These are phyloP conservation scores for Nezara viridula DNA, from an alignment of 2,888 invertebrate genomes.

Conservation along the genomic window DNA sequence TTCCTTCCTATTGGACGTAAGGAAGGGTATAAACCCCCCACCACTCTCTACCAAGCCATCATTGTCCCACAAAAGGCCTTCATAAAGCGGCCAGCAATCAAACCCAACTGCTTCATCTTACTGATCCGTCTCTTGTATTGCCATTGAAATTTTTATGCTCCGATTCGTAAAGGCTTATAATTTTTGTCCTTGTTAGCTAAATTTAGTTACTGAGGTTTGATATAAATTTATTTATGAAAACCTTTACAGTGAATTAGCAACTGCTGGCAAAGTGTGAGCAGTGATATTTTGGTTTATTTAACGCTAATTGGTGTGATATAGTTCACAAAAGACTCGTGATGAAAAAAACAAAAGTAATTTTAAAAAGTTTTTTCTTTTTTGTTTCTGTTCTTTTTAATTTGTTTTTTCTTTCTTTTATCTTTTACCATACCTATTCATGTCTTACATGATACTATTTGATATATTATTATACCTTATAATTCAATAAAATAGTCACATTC, in stretches of 20 bases:
- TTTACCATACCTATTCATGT: too few species aligned
- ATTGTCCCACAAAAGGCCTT: neutral
- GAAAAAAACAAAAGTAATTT: too few species aligned
- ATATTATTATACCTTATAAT: too few species aligned
- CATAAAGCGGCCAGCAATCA: slow-evolving; percentile 1
- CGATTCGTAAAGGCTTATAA: neutral
- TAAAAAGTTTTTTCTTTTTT: too few species aligned
- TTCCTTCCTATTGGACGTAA: neutral
- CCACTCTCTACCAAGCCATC: neutral
- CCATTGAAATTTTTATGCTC: neutral
- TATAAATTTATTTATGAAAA: neutral
- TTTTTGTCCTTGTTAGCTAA: neutral
- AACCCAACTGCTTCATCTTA: neutral
- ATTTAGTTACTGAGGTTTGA: neutral
- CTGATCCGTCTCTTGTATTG: neutral
- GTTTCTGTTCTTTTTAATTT: too few species aligned
- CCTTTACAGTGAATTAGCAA: too few species aligned
- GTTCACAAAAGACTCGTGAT: too few species aligned
- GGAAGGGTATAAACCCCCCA: neutral
- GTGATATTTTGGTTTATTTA: too few species aligned
- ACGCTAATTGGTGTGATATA: neutral
- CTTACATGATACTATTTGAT: too few species aligned
- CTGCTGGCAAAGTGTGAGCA: too few species aligned
- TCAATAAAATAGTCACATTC: too few species aligned
- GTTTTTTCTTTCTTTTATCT: too few species aligned